Conservation (phyloP, 2,113 vertebrate genomes). For the Ginglymostoma cirratum region DNA sequence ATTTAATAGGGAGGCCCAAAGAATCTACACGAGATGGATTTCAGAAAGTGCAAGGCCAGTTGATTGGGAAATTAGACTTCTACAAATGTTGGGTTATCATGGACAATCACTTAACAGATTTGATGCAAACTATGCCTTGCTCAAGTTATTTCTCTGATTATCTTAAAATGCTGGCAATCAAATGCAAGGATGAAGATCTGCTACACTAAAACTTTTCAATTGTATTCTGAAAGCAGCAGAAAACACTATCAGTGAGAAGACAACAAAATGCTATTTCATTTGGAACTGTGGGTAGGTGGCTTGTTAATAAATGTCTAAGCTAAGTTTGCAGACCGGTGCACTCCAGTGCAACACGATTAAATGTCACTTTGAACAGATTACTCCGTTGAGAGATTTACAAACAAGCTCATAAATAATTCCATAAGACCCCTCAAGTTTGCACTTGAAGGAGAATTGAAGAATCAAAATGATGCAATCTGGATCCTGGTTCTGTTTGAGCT, state of each 20-base stretch:
- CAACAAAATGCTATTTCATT: not conserved
- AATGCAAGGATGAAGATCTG: not conserved
- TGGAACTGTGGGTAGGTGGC: not conserved
- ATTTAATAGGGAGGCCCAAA: not conserved
- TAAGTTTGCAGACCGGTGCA: not conserved
- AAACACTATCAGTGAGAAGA: not conserved
- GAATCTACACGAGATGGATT: too few relatives aligned
- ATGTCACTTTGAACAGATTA: not conserved
- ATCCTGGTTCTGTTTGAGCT: not conserved
- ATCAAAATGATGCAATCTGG: not conserved
- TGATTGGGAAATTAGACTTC: not conserved
- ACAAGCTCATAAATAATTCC: not conserved
- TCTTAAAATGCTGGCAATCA: not conserved
- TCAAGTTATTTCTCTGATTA: not conserved
- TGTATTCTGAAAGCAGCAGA: too few relatives aligned
- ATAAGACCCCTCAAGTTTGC: not conserved
- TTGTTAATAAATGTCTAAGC: not conserved
- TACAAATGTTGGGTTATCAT: not conserved
- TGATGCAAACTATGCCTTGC: not conserved
- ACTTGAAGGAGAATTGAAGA: not conserved
- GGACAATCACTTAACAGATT: not conserved
- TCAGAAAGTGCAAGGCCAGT: not conserved
- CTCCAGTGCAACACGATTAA: not conserved
- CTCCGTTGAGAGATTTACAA: not conserved
- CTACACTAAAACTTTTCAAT: not conserved